Evolutionary conservation across 2,797 vertebrate genomes (phyloP).

Genomic region (Pseudochromis fuscus): DNA sequence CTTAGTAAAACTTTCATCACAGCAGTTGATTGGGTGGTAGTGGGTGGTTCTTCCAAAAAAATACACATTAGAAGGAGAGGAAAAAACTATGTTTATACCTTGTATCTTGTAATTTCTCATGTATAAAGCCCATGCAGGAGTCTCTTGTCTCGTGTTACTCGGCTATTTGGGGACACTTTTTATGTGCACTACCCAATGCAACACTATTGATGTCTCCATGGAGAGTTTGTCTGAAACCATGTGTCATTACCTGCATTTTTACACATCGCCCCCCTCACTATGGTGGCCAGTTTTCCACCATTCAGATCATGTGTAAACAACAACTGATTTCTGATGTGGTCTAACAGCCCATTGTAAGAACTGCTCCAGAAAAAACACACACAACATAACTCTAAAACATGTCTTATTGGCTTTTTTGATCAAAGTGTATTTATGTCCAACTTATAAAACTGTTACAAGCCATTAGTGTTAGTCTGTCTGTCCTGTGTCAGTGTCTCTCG

Average conservation of each 20-base stretch:
- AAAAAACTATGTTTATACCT: constrained; percentile 20
- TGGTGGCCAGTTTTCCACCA: neutral
- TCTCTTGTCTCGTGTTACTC: constrained; percentile 7
- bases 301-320: neutral
- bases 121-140: constrained; percentile 17
- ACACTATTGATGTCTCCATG: neutral
- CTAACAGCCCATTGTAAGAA: neutral
- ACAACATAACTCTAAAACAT: constrained; percentile 16
- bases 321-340: constrained; percentile 11
- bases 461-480: constrained; percentile 10
- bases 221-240: neutral
- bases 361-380: constrained; percentile 22
- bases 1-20: constrained; percentile 66
- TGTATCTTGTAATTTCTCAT: constrained; percentile 41
- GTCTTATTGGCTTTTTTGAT: constrained; percentile 36
- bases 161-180: neutral
- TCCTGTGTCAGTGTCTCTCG: constrained; percentile 1
- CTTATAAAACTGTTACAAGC: constrained; percentile 29
- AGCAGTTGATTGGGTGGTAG: constrained; percentile 58
- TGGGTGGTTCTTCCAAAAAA: constrained; percentile 56
- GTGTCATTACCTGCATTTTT: neutral
- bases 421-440: constrained; percentile 6
- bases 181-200: neutral
- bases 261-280: neutral
- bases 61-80: constrained; percentile 29